Evolutionary conservation across 2,113 vertebrate species (phyloP).

Genomic region (Passer montanus): DNA sequence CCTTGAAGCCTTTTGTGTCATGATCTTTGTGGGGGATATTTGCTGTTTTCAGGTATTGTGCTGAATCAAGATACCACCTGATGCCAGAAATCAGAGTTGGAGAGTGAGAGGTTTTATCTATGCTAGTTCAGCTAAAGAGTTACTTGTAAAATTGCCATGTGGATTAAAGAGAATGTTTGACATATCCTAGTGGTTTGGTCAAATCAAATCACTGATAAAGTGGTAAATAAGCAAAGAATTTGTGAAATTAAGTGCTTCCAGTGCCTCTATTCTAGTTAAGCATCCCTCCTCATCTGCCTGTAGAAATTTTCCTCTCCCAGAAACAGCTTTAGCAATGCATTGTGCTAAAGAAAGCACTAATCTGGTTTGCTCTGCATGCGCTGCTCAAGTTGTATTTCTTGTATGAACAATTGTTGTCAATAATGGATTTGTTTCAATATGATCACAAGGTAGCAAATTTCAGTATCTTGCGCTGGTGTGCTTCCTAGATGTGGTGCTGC

Average conservation of each 20-base stretch:
- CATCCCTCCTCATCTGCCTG: background rate
- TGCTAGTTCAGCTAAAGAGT: background rate
- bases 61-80: background rate
- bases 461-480: background rate
- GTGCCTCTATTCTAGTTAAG: background rate
- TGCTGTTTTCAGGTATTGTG: background rate
- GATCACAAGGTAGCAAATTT: slow-evolving; percentile 9
- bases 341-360: background rate
- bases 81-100: background rate
- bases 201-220: background rate
- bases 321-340: background rate
- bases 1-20: background rate
- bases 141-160: background rate
- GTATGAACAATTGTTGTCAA: background rate
- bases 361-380: background rate
- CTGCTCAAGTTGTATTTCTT: background rate
- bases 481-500: background rate
- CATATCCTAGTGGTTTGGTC: background rate
- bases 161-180: background rate
- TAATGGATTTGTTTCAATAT: slow-evolving; percentile 11
- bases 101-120: background rate
- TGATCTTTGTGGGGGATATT: background rate
- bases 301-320: background rate
- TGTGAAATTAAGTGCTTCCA: background rate
- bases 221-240: background rate